These are phyloP conservation scores for Helicoverpa armigera DNA, from an alignment of 1,140 invertebrate genomes.

Conservation along the genomic window DNA sequence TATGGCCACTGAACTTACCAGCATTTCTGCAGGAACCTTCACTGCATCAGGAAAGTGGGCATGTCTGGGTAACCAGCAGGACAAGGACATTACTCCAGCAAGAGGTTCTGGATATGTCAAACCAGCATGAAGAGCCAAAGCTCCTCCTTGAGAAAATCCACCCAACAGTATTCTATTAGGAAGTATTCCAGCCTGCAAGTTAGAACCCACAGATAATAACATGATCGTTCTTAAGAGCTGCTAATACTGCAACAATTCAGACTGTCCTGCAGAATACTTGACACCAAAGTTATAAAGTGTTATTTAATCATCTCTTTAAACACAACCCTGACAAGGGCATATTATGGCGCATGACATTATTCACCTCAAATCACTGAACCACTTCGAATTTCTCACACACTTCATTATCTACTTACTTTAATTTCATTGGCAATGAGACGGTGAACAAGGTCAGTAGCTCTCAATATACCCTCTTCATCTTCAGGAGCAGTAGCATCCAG, in stretches of 20 bases:
- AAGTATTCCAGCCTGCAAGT: constrained; percentile 90
- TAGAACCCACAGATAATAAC: background rate
- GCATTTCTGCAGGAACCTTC: constrained; percentile 86
- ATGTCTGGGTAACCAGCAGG: constrained; percentile 98
- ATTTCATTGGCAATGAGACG: constrained; percentile 95
- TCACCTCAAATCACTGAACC: too few relatives aligned
- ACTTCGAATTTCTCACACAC: too few relatives aligned
- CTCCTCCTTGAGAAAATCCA: constrained; percentile 97
- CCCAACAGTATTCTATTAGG: constrained; percentile 92
- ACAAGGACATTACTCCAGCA: constrained; percentile 96
- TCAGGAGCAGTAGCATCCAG: constrained; percentile 94
- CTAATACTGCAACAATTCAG: background rate
- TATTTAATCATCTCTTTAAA: too few relatives aligned
- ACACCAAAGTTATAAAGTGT: too few relatives aligned
- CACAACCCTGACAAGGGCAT: too few relatives aligned
- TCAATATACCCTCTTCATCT: constrained; percentile 95
- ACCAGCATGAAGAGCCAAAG: constrained; percentile 96
- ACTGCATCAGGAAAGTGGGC: constrained; percentile 92
- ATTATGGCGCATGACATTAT: too few relatives aligned
- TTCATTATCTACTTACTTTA: constrained; percentile 71
- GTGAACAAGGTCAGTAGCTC: constrained; percentile 93
- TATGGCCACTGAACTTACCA: constrained; percentile 81
- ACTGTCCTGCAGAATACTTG: too few relatives aligned
- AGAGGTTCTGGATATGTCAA: constrained; percentile 93
- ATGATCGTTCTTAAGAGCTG: background rate